Conservation (phyloP, 1,140 invertebrate genomes). For the Cardiocondyla obscurior region DNA sequence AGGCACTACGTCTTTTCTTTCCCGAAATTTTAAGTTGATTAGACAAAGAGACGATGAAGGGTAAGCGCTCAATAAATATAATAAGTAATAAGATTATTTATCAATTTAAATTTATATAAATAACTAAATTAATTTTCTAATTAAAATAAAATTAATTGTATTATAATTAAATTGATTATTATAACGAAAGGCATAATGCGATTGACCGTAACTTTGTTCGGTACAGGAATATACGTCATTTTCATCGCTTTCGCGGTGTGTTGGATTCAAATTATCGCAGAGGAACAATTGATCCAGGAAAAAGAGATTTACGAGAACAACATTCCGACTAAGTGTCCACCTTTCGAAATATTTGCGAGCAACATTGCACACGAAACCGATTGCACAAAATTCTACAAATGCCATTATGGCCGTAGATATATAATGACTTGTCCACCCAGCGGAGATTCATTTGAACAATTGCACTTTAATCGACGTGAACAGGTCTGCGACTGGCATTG, state of each 20-base stretch:
- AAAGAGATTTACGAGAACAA: background rate
- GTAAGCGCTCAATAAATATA: background rate
- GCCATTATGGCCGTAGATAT: background rate
- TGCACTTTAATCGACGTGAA: background rate
- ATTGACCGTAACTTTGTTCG: background rate
- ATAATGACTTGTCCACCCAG: too few relatives aligned
- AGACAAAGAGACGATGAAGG: background rate
- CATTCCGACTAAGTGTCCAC: background rate
- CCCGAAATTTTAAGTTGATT: background rate
- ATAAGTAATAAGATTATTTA: background rate
- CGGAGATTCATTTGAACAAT: background rate
- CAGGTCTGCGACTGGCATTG: slow-evolving; percentile 20
- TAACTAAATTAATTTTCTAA: background rate
- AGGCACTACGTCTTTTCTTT: background rate
- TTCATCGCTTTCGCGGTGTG: background rate
- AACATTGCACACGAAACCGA: background rate
- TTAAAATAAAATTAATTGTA: background rate
- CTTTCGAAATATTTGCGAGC: background rate
- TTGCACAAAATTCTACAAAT: slow-evolving; percentile 22
- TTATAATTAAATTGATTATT: too few relatives aligned
- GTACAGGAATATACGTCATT: background rate
- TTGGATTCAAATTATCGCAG: background rate
- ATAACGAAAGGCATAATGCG: too few relatives aligned
- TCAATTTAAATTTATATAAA: background rate
- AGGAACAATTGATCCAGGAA: background rate